Evolutionary conservation across 2,113 vertebrate species (phyloP).

Genomic region (Platysternon megacephalum): DNA sequence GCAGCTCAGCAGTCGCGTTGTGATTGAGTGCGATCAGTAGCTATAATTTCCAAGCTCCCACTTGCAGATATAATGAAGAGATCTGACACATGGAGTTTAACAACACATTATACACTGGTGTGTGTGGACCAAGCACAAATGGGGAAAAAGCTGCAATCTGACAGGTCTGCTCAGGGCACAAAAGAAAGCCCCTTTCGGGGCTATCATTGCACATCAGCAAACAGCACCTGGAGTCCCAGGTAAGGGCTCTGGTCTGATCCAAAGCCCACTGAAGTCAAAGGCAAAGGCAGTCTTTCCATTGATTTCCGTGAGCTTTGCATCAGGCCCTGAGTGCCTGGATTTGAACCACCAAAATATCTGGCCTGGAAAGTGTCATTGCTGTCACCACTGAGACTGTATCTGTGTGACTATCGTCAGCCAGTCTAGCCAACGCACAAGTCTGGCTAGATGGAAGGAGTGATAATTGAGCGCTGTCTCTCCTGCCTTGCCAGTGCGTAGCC

Average conservation of each 20-base stretch:
- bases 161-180: neutral
- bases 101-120: neutral
- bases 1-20: neutral
- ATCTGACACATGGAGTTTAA: neutral
- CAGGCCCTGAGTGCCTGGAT: neutral
- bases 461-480: neutral
- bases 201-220: neutral
- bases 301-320: neutral
- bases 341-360: neutral
- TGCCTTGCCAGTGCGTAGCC: neutral
- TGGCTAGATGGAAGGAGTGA: neutral
- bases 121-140: too few relatives aligned
- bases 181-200: neutral
- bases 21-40: fast-evolving
- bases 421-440: neutral
- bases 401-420: neutral
- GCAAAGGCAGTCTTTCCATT: neutral
- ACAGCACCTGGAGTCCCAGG: neutral
- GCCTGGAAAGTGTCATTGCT: neutral
- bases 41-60: fast-evolving
- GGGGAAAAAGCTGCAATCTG: too few relatives aligned
- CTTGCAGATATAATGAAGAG: neutral
- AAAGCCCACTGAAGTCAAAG: neutral
- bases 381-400: neutral
- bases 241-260: neutral